phyloP scores from a whole-genome alignment of 2,797 vertebrate species.

The Gymnothorax javanicus region DNA sequence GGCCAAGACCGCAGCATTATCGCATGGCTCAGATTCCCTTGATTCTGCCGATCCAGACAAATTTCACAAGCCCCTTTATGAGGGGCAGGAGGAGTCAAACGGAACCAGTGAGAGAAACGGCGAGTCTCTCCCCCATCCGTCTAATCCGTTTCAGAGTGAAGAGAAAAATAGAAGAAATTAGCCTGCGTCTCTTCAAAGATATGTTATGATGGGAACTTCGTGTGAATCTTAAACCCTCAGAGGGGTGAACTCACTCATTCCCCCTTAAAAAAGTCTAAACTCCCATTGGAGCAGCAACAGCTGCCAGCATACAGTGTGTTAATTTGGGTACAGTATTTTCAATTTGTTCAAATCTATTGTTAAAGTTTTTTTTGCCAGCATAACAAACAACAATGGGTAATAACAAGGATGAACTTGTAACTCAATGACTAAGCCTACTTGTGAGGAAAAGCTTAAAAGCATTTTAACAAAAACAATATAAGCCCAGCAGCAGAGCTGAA shows the following conservation, averaged over 20 bases:
- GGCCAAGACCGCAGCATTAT: neutral
- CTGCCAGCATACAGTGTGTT: neutral
- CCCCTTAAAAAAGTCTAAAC: neutral
- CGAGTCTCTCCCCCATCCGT: neutral
- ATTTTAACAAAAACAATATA: neutral
- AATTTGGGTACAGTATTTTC: neutral
- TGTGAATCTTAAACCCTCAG: neutral
- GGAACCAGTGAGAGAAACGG: neutral
- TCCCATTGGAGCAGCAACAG: neutral
- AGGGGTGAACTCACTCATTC: neutral
- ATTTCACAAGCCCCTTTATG: slow-evolving; percentile 13
- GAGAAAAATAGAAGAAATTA: neutral
- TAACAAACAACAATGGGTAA: neutral
- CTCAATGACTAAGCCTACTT: neutral
- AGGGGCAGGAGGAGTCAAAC: neutral
- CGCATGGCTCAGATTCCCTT: slow-evolving; percentile 20
- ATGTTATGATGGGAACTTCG: neutral
- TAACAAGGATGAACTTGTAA: neutral
- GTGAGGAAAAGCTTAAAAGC: neutral
- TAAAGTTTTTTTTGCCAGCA: neutral
- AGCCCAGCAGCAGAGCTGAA: neutral
- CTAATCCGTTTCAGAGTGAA: neutral
- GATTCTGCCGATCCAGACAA: slow-evolving; percentile 17
- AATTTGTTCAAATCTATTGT: neutral
- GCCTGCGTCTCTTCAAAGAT: neutral